Conservation (phyloP, 2,113 vertebrate species). For the Leuciscus idus region DNA sequence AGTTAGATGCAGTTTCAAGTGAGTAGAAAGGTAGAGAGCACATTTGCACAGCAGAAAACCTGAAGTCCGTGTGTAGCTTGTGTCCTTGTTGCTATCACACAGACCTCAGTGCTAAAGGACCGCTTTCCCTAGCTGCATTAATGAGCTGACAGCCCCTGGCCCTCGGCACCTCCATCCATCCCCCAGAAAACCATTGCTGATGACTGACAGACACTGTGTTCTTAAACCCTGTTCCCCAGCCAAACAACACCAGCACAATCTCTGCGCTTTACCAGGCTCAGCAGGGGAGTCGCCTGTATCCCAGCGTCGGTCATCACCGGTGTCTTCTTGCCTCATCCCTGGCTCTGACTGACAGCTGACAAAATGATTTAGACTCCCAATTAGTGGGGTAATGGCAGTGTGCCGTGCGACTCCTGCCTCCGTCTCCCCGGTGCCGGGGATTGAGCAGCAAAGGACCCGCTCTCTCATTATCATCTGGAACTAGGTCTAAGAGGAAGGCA, state of each 20-base stretch:
- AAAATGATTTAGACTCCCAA: constrained; percentile 80
- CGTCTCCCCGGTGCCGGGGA: constrained; percentile 38
- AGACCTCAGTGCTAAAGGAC: constrained; percentile 39
- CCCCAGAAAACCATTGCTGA: constrained; percentile 33
- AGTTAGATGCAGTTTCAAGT: neutral
- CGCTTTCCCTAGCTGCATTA: constrained; percentile 70
- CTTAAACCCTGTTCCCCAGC: constrained; percentile 55
- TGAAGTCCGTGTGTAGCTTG: neutral
- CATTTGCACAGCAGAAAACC: neutral
- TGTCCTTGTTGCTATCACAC: constrained; percentile 13
- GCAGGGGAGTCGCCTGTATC: constrained; percentile 52
- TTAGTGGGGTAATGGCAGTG: constrained; percentile 76
- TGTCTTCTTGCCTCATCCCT: constrained; percentile 57
- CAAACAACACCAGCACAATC: constrained; percentile 63
- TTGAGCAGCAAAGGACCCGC: constrained; percentile 70
- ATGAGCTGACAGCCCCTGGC: constrained; percentile 56
- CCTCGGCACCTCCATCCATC: constrained; percentile 41
- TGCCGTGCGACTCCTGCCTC: constrained; percentile 68
- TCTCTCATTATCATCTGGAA: constrained; percentile 89
- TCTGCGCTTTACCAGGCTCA: constrained; percentile 66
- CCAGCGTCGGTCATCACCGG: constrained; percentile 69
- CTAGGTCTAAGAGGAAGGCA: constrained; percentile 80
- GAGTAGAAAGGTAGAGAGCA: neutral
- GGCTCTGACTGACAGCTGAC: constrained; percentile 80
- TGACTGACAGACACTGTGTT: constrained; percentile 48